Evolutionary conservation across 1,140 invertebrate species (phyloP).

Genomic region (Pomacea maculata): DNA sequence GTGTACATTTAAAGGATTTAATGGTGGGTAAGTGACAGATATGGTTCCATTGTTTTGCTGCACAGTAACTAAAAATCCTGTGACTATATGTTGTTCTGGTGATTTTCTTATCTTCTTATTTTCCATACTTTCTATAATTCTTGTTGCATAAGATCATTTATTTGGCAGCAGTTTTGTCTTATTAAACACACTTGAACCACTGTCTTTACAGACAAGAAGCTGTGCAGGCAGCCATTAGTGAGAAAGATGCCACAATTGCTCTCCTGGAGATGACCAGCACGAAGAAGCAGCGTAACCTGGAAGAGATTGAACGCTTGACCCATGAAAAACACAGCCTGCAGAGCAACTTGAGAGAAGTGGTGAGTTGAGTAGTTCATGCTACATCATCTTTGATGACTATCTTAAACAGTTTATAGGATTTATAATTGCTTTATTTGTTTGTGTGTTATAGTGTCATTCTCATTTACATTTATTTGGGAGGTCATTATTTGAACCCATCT

Average conservation of each 20-base stretch:
- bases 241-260: conserved; percentile 86
- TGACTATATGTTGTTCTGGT: no score
- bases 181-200: neutral
- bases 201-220: conserved; percentile 78
- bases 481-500: no score
- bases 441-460: neutral
- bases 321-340: conserved; percentile 63
- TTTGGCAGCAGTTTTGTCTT: neutral
- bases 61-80: no score
- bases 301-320: conserved; percentile 61
- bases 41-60: no score
- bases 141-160: neutral
- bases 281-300: conserved; percentile 57
- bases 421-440: neutral
- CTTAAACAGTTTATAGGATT: neutral
- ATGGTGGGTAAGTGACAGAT: no score
- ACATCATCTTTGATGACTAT: neutral
- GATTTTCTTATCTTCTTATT: no score
- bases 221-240: conserved; percentile 81
- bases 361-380: conserved; percentile 48
- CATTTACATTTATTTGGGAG: neutral
- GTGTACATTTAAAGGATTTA: no score
- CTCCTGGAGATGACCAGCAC: conserved; percentile 81
- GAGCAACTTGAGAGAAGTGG: conserved; percentile 62
- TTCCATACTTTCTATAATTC: no score